Percentiles rank a stretch among this genome's conserved stretches.
phyloP scores from a whole-genome alignment of 2,113 vertebrate species.

The Tinamus guttatus region DNA sequence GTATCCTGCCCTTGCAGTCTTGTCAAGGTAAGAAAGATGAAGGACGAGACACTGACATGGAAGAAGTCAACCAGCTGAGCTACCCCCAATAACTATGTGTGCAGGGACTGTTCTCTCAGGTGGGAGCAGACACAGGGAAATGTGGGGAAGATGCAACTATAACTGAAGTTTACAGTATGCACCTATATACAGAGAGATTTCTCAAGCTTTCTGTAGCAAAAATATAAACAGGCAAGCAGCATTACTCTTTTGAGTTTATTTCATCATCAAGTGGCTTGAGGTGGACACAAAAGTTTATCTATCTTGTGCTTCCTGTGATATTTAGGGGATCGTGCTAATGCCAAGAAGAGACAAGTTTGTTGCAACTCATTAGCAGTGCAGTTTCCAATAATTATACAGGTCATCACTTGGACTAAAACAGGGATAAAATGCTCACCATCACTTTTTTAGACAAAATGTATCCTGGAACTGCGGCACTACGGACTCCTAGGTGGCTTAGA shows the following conservation, averaged over 20 bases:
- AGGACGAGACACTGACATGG: not conserved
- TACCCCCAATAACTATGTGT: accelerated
- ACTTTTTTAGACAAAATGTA: too few relatives aligned
- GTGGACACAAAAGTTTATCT: not conserved
- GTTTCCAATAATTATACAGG: not conserved
- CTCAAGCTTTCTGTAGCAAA: not conserved
- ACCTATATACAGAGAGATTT: not conserved
- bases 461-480: too few relatives aligned
- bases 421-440: not conserved
- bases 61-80: not conserved
- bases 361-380: not conserved
- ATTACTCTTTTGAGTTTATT: not conserved
- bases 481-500: not conserved
- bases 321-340: not conserved
- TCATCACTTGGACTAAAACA: not conserved
- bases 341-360: not conserved
- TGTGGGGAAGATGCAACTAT: not conserved
- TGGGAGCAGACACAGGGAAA: not conserved
- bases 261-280: not conserved
- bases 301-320: not conserved
- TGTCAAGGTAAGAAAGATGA: not conserved
- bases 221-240: not conserved
- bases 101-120: not conserved
- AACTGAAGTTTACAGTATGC: not conserved
- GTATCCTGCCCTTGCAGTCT: not conserved